Evolutionary conservation across 1,140 invertebrate species (phyloP).

Genomic region (Lethrus apterus): DNA sequence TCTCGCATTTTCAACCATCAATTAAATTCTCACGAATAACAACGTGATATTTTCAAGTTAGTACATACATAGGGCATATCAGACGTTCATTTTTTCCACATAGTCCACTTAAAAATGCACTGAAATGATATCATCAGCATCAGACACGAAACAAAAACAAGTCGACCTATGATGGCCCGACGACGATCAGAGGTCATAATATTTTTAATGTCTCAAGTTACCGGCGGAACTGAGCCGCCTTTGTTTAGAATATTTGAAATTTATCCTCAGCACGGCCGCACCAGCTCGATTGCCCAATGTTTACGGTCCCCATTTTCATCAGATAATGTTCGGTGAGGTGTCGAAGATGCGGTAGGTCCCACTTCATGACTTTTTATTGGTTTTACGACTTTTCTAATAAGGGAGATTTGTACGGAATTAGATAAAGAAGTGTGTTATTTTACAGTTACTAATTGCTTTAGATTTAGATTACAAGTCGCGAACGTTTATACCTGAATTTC

Average conservation of each 20-base stretch:
- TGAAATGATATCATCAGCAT: too few relatives aligned
- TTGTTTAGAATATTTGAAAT: constrained; percentile 3
- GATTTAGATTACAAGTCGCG: constrained; percentile 19
- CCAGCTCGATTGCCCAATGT: background rate
- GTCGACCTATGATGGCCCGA: too few relatives aligned
- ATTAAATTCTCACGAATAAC: too few relatives aligned
- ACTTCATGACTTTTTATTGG: constrained; percentile 9
- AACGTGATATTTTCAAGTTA: too few relatives aligned
- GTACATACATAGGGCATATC: too few relatives aligned
- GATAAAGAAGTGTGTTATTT: constrained; percentile 28
- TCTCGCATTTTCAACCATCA: too few relatives aligned
- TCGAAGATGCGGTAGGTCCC: constrained; percentile 10
- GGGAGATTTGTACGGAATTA: constrained; percentile 7
- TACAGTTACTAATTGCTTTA: constrained; percentile 27
- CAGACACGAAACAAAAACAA: too few relatives aligned
- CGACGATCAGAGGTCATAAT: too few relatives aligned
- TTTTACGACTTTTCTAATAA: background rate
- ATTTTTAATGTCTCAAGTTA: constrained; percentile 11
- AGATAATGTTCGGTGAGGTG: constrained; percentile 6
- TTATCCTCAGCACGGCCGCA: background rate
- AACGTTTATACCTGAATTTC: too few relatives aligned
- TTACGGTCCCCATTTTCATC: constrained; percentile 5
- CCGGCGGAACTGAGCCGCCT: background rate
- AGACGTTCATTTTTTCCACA: too few relatives aligned
- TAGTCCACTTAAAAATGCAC: too few relatives aligned